These are phyloP conservation scores for Netelia melanura DNA, from an alignment of 2,888 invertebrate species.

Conservation along the genomic window DNA sequence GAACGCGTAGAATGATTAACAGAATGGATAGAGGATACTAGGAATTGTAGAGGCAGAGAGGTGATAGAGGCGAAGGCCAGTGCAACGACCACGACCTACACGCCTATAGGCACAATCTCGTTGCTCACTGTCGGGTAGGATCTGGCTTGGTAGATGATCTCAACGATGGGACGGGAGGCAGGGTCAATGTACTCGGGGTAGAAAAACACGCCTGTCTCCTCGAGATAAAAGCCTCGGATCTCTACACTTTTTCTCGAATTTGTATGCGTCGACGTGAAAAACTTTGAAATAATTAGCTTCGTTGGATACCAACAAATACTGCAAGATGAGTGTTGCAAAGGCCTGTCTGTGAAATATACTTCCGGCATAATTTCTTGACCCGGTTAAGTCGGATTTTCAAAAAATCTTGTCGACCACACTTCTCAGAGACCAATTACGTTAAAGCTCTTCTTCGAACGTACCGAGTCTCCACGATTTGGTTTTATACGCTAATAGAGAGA, in stretches of 20 bases:
- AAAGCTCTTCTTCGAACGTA: not conserved
- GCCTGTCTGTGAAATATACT: not conserved
- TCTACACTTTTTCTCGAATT: not conserved
- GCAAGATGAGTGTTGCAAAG: not conserved
- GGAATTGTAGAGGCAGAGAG: slow-evolving; percentile 15
- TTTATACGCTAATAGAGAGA: not conserved
- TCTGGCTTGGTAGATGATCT: slow-evolving; percentile 29
- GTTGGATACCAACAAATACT: not conserved
- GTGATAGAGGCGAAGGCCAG: slow-evolving; percentile 10
- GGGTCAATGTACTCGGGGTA: slow-evolving; percentile 60
- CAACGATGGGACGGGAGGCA: slow-evolving; percentile 26
- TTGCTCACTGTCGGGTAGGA: slow-evolving; percentile 44
- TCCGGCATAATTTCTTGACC: not conserved
- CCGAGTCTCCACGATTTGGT: not conserved
- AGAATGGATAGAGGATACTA: not conserved
- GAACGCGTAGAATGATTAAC: not conserved
- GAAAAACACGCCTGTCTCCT: slow-evolving; percentile 48
- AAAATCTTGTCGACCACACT: not conserved
- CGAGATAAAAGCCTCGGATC: slow-evolving; percentile 40
- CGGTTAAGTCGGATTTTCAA: not conserved
- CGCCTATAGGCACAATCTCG: slow-evolving; percentile 35
- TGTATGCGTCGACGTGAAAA: not conserved
- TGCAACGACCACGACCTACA: slow-evolving; percentile 56
- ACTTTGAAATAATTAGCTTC: no score
- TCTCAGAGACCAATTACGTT: not conserved